Percentiles rank a stretch among this genome's conserved stretches.
phyloP scores from a whole-genome alignment of 1,140 invertebrate species.

The Ceratosolen solmsi region DNA sequence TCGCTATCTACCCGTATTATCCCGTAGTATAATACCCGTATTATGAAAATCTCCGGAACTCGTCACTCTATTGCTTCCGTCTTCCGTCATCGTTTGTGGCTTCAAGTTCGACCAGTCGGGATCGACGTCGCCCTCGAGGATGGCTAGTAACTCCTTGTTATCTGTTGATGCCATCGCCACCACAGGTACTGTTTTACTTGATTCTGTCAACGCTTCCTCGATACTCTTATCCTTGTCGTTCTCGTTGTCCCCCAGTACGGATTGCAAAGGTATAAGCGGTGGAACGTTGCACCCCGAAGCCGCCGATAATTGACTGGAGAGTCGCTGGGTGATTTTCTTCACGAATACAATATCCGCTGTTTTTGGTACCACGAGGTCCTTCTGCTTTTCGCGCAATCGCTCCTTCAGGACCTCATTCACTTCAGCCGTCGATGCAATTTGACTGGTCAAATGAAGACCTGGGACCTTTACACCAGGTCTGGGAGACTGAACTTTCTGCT shows the following conservation, averaged over 20 bases:
- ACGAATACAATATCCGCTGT: slow-evolving; percentile 72
- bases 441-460: slow-evolving; percentile 65
- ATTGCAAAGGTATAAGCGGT: slow-evolving; percentile 56
- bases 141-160: slow-evolving; percentile 71
- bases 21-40: too few relatives aligned
- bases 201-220: neutral
- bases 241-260: neutral
- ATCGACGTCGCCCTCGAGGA: slow-evolving; percentile 73
- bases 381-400: slow-evolving; percentile 67
- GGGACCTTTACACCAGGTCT: slow-evolving; percentile 58
- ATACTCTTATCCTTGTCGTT: slow-evolving; percentile 1
- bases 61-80: slow-evolving; percentile 47
- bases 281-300: slow-evolving; percentile 54
- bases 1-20: too few relatives aligned
- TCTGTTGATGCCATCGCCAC: slow-evolving; percentile 60
- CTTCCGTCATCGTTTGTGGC: slow-evolving; percentile 59
- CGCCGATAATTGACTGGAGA: slow-evolving; percentile 68
- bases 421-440: slow-evolving; percentile 67
- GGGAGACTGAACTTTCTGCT: slow-evolving; percentile 54
- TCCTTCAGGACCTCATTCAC: slow-evolving; percentile 69
- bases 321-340: slow-evolving; percentile 71
- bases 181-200: slow-evolving; percentile 41
- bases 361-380: slow-evolving; percentile 63
- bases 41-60: slow-evolving; percentile 17
- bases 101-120: slow-evolving; percentile 72